These are phyloP conservation scores for Falco naumanni DNA, from an alignment of 2,797 vertebrate species.

Conservation along the genomic window DNA sequence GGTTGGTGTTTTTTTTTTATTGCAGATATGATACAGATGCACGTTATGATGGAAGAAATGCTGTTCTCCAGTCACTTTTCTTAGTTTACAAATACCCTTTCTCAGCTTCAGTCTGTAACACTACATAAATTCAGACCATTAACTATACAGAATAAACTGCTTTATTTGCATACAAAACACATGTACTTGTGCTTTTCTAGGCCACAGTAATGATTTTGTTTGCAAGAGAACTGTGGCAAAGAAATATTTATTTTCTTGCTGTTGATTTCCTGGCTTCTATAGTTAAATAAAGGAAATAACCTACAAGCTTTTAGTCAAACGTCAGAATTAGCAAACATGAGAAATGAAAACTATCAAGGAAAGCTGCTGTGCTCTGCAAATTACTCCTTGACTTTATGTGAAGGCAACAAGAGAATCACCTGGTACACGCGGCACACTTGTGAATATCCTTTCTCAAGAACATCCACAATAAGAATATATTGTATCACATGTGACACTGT, in stretches of 20 bases:
- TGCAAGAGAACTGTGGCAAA: not conserved
- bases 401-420: not conserved
- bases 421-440: not conserved
- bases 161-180: not conserved
- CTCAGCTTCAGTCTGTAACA: not conserved
- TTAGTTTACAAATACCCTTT: not conserved
- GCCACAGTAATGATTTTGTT: not conserved
- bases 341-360: not conserved
- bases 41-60: not conserved
- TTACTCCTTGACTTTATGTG: not conserved
- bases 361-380: not conserved
- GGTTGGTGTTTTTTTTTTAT: not conserved
- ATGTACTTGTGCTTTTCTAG: not conserved
- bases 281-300: not conserved
- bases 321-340: not conserved
- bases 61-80: not conserved
- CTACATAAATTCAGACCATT: not conserved
- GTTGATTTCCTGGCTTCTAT: not conserved
- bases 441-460: not conserved
- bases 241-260: not conserved
- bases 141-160: not conserved
- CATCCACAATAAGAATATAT: not conserved
- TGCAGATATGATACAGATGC: not conserved
- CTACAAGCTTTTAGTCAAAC: not conserved
- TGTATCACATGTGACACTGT: fast-evolving